Conservation (phyloP, 2,797 vertebrate genomes). For the Schizopygopsis malacanthus region DNA sequence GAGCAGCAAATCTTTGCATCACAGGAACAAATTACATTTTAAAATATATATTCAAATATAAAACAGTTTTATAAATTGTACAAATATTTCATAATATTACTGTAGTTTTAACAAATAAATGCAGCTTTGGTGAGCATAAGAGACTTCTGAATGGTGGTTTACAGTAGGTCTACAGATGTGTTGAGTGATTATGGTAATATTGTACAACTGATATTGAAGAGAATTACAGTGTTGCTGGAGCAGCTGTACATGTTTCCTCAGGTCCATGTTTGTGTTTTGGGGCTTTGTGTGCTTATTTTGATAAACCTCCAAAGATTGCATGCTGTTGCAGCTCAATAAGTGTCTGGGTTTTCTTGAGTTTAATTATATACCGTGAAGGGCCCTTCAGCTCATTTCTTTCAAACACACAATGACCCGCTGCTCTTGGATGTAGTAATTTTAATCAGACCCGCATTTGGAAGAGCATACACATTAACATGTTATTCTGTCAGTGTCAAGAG, state of each 20-base stretch:
- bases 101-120: background rate
- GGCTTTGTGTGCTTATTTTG: conserved; percentile 1
- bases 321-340: conserved; percentile 32
- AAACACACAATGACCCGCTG: conserved; percentile 37
- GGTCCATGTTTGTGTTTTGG: conserved; percentile 8
- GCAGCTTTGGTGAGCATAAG: background rate
- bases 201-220: background rate
- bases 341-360: conserved; percentile 25
- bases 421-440: conserved; percentile 50
- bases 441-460: conserved; percentile 33
- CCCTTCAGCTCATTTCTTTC: conserved; percentile 43
- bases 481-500: conserved; percentile 37
- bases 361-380: conserved; percentile 41
- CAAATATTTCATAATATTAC: background rate
- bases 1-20: background rate
- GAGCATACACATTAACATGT: conserved; percentile 39
- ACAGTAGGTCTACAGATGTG: background rate
- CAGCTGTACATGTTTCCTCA: background rate
- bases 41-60: background rate
- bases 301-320: conserved; percentile 32
- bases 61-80: background rate
- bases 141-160: background rate
- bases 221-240: background rate
- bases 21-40: background rate
- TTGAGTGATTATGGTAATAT: background rate